phyloP scores from a whole-genome alignment of 2,888 invertebrate species.

The Coelopa pilipes region DNA sequence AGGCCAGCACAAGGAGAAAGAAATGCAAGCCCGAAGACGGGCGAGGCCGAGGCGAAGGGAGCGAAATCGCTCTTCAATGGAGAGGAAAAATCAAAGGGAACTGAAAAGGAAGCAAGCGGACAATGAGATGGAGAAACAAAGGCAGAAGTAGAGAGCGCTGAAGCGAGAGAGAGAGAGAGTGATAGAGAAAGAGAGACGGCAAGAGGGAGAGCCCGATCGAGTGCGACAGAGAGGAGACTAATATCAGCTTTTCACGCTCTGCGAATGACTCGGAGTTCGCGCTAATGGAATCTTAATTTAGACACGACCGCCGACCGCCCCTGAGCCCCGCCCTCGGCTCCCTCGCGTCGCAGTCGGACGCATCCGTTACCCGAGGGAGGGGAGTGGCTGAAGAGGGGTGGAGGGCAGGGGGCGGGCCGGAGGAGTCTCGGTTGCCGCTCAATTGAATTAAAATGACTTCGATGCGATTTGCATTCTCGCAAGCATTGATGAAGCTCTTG shows the following conservation, averaged over 20 bases:
- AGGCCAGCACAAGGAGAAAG: background rate
- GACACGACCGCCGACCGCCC: conserved; percentile 5
- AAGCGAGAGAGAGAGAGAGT: background rate
- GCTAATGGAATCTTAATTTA: conserved; percentile 32
- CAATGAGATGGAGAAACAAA: background rate
- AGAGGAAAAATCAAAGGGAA: background rate
- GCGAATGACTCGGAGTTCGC: conserved; percentile 4
- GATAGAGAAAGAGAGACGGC: background rate
- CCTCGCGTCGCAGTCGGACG: background rate
- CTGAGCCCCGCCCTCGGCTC: background rate
- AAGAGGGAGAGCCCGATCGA: no score
- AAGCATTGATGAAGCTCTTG: no score
- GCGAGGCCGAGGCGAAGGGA: background rate
- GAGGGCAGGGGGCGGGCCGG: no score
- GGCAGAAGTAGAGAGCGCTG: background rate
- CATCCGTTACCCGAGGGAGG: background rate
- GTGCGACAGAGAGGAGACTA: no score
- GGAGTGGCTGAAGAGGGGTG: background rate
- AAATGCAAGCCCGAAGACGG: conserved; percentile 8
- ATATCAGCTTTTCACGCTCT: no score
- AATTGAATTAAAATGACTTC: conserved; percentile 11
- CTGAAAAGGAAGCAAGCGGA: background rate
- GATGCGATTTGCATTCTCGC: background rate
- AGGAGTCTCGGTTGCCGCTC: background rate
- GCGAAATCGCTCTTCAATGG: background rate